A percentile compares a stretch with the other conserved stretches of the same genome.
Evolutionary conservation across 2,797 vertebrate genomes (phyloP).

Genomic region (Thaleichthys pacificus): DNA sequence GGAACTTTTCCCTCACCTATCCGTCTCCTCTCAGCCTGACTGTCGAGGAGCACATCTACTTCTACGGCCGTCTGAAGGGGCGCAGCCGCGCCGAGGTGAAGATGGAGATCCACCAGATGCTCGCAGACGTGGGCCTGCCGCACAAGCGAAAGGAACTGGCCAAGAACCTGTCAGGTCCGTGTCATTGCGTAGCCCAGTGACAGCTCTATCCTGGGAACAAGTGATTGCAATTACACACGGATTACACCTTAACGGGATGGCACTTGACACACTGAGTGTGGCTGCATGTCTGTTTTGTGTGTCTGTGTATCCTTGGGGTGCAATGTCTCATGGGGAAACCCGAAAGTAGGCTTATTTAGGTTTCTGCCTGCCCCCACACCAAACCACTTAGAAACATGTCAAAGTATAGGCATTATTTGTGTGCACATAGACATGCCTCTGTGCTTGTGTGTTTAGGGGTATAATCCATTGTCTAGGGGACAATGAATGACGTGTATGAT

Average conservation of each 20-base stretch:
- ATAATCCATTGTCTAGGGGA: slow-evolving; percentile 56
- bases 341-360: neutral
- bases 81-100: slow-evolving; percentile 79
- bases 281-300: neutral
- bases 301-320: neutral
- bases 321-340: slow-evolving; percentile 27
- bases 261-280: neutral
- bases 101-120: slow-evolving; percentile 91
- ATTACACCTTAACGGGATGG: neutral
- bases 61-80: slow-evolving; percentile 93
- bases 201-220: neutral
- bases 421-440: neutral
- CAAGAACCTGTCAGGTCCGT: slow-evolving; percentile 89
- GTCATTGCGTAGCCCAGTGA: neutral
- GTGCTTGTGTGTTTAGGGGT: neutral
- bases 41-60: slow-evolving; percentile 98
- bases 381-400: slow-evolving; percentile 36
- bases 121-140: slow-evolving; percentile 88
- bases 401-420: slow-evolving; percentile 64
- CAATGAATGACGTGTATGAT: slow-evolving; percentile 50
- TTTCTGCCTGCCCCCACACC: neutral
- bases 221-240: neutral
- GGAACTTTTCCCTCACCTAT: neutral
- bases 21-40: slow-evolving; percentile 79
- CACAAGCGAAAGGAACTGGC: slow-evolving; percentile 90